Evolutionary conservation across 92 coral and sea anemone genomes (phyloP).

Genomic region (Epizoanthus stellaris): DNA sequence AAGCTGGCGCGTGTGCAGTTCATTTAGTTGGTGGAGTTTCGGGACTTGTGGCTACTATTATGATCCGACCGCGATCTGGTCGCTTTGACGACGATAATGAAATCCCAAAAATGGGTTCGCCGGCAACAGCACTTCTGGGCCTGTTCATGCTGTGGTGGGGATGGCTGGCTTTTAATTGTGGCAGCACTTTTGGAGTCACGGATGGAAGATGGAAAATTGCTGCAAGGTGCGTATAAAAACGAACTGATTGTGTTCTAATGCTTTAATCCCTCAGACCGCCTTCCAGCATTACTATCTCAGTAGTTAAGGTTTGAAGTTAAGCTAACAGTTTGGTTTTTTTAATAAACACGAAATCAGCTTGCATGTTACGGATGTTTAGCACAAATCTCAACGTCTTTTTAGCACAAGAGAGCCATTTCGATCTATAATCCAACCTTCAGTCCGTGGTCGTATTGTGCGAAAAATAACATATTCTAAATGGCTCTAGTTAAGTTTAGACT

Average conservation of each 20-base stretch:
- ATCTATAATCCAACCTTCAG: background rate
- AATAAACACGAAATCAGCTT: background rate
- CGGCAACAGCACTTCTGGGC: slow-evolving; percentile 69
- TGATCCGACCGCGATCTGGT: slow-evolving; percentile 68
- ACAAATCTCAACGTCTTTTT: background rate
- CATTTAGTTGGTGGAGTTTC: slow-evolving; percentile 72
- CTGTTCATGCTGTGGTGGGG: slow-evolving; percentile 80
- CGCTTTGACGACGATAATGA: slow-evolving; percentile 64
- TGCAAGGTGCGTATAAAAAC: slow-evolving; percentile 50
- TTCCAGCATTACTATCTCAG: background rate
- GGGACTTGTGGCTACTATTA: slow-evolving; percentile 63
- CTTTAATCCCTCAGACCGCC: background rate
- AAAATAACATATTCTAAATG: background rate
- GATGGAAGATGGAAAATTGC: slow-evolving; percentile 75
- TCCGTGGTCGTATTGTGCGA: background rate
- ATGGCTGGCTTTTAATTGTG: slow-evolving; percentile 72
- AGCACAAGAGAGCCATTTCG: too few species aligned
- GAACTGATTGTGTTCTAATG: background rate
- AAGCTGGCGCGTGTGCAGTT: slow-evolving; percentile 72
- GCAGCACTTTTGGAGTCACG: slow-evolving; percentile 72
- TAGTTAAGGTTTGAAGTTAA: background rate
- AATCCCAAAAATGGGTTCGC: slow-evolving; percentile 63
- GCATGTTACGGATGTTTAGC: background rate
- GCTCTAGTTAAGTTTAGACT: background rate
- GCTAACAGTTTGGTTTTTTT: background rate